Evolutionary conservation across 2,888 invertebrate genomes (phyloP).

Genomic region (Tricholauxania praeusta): DNA sequence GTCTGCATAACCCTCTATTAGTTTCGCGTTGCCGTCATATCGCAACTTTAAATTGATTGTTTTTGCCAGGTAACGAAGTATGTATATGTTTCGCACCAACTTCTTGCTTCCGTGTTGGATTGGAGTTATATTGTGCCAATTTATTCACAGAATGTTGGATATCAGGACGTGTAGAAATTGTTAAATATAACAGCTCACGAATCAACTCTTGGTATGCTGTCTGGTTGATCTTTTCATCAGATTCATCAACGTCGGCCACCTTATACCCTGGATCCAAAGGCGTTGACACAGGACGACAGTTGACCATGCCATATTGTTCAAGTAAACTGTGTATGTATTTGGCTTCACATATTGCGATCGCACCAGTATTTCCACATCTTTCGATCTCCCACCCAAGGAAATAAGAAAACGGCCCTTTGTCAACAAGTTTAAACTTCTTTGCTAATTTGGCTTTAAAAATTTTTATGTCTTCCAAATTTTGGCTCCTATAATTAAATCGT

Average conservation of each 20-base stretch:
- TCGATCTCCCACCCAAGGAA: slow-evolving; percentile 39
- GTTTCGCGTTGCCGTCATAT: slow-evolving; percentile 13
- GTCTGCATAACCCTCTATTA: too few relatives aligned
- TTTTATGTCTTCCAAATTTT: slow-evolving; percentile 26
- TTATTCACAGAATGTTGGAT: slow-evolving; percentile 41
- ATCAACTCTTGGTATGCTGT: slow-evolving; percentile 35
- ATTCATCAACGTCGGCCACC: slow-evolving; percentile 25
- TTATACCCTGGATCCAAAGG: slow-evolving; percentile 39
- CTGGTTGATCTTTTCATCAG: slow-evolving; percentile 17
- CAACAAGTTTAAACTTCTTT: slow-evolving; percentile 35
- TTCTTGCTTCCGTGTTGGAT: slow-evolving; percentile 44
- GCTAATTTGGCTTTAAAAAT: slow-evolving; percentile 27
- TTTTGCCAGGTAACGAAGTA: slow-evolving; percentile 41
- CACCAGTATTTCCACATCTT: slow-evolving; percentile 36
- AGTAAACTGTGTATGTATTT: slow-evolving; percentile 42
- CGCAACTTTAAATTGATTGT: slow-evolving; percentile 42
- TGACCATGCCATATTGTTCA: slow-evolving; percentile 40
- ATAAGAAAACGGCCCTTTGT: slow-evolving; percentile 24
- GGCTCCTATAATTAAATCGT: slow-evolving; percentile 36
- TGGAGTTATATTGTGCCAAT: slow-evolving; percentile 41
- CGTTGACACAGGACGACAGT: slow-evolving; percentile 40
- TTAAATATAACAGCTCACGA: slow-evolving; percentile 38
- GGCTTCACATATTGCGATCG: slow-evolving; percentile 36
- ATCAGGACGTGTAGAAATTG: slow-evolving; percentile 41
- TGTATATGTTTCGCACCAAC: slow-evolving; percentile 39